Conservation (phyloP, 1,140 invertebrate species). For the Drosophila cardini region DNA sequence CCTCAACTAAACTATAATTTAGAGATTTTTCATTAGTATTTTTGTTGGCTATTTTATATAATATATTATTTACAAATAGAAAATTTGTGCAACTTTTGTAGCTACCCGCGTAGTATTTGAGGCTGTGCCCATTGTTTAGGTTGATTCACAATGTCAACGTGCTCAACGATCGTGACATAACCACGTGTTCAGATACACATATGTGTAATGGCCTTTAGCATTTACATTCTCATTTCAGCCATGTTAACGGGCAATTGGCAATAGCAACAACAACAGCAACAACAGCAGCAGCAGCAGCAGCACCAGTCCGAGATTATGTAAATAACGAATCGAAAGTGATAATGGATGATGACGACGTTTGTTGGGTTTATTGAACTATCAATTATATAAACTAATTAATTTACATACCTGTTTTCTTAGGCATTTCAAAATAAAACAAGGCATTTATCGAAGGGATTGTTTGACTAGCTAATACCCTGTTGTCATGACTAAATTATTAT, state of each 20-base stretch:
- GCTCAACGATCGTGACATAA: not conserved
- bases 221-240: slow-evolving; percentile 11
- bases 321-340: slow-evolving; percentile 6
- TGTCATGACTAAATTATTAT: not conserved
- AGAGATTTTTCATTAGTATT: no score
- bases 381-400: not conserved
- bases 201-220: slow-evolving; percentile 8
- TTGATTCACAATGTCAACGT: slow-evolving; percentile 15
- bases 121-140: slow-evolving; percentile 9
- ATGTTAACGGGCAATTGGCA: slow-evolving; percentile 11
- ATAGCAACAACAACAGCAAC: no score
- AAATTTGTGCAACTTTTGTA: not conserved
- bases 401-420: not conserved
- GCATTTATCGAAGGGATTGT: not conserved
- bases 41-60: no score
- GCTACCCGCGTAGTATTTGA: not conserved
- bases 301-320: slow-evolving; percentile 3
- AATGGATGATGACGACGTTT: not conserved
- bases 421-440: not conserved
- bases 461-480: not conserved
- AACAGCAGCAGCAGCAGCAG: no score
- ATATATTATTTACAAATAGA: not conserved
- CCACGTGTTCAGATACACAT: not conserved
- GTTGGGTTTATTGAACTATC: not conserved
- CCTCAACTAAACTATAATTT: no score